phyloP scores from a whole-genome alignment of 2,113 vertebrate genomes.

The Percina caprodes region DNA sequence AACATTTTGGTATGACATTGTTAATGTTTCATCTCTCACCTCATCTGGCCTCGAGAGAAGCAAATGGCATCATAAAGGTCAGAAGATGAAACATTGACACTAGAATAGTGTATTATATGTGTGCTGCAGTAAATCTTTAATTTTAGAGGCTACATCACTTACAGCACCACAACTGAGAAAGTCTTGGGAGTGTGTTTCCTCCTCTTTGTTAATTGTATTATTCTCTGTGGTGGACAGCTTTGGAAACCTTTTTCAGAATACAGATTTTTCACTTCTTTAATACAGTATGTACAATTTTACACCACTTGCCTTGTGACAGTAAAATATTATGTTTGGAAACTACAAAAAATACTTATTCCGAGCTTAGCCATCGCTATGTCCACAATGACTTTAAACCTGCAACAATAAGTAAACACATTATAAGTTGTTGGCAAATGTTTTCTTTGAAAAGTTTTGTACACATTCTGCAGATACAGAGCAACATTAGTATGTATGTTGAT shows the following conservation, averaged over 20 bases:
- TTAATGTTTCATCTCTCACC: conserved; percentile 61
- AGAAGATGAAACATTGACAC: conserved; percentile 48
- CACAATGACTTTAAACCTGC: neutral
- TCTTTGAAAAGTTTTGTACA: neutral
- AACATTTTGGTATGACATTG: conserved; percentile 39
- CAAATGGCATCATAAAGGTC: conserved; percentile 32
- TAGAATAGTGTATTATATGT: conserved; percentile 28
- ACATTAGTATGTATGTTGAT: neutral
- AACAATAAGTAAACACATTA: neutral
- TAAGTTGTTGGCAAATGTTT: neutral
- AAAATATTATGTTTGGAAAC: neutral
- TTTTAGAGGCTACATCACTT: conserved; percentile 29
- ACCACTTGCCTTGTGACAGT: neutral
- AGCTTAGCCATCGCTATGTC: neutral
- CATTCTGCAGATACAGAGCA: neutral
- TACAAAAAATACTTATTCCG: neutral
- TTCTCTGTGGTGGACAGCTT: conserved; percentile 26
- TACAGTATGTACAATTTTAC: neutral
- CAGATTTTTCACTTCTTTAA: conserved; percentile 1
- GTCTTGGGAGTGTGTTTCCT: conserved; percentile 35
- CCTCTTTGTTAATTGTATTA: conserved; percentile 21
- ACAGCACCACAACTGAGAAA: conserved; percentile 39
- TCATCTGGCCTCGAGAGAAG: conserved; percentile 33
- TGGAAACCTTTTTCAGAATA: conserved; percentile 16
- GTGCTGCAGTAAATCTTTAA: conserved; percentile 38